These are phyloP conservation scores for Calcarius lapponicus DNA, from an alignment of 2,797 vertebrate genomes.

Conservation along the genomic window DNA sequence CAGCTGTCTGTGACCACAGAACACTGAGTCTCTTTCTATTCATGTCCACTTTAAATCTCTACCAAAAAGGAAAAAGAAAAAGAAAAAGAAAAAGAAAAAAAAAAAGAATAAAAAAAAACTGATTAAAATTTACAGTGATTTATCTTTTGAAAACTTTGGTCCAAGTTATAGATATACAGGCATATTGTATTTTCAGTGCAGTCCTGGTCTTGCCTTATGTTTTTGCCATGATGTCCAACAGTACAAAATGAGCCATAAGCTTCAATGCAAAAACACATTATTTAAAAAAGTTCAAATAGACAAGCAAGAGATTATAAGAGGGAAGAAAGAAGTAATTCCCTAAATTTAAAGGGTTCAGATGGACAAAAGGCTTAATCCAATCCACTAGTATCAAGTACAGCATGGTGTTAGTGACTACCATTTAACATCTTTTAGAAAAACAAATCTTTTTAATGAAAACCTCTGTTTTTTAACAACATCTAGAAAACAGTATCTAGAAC, in stretches of 20 bases:
- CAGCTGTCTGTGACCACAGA: background rate
- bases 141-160: background rate
- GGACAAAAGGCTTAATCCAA: background rate
- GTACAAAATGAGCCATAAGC: background rate
- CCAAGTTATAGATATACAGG: background rate
- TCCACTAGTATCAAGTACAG: background rate
- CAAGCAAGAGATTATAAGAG: background rate
- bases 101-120: background rate
- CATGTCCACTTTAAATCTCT: background rate
- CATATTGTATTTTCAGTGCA: background rate
- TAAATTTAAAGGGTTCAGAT: background rate
- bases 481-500: background rate
- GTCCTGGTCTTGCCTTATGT: background rate
- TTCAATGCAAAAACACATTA: background rate
- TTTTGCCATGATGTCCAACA: background rate
- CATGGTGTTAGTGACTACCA: background rate
- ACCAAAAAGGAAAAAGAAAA: background rate
- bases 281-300: background rate
- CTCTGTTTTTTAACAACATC: background rate
- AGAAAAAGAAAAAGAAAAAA: background rate
- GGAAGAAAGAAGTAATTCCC: background rate
- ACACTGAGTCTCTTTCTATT: background rate
- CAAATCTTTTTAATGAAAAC: background rate
- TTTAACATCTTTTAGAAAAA: background rate
- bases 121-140: background rate